Evolutionary conservation across 2,113 vertebrate species (phyloP).

Genomic region (Erythrocebus patas): DNA sequence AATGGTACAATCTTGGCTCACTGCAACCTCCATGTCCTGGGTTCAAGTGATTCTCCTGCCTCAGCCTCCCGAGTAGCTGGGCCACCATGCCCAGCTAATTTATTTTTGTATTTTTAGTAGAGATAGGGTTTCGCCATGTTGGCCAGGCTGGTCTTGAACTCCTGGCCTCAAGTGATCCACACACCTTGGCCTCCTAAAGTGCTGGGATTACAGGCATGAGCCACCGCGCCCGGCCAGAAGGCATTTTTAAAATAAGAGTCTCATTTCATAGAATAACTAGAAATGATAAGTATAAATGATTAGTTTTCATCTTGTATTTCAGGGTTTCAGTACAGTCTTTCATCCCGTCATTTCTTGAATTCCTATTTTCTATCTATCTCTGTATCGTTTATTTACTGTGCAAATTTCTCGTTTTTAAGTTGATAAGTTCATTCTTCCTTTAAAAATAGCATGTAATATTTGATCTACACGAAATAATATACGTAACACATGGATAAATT

Average conservation of each 20-base stretch:
- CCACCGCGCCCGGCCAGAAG: accelerated
- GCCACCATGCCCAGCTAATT: too few species aligned
- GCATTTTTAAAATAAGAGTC: background rate
- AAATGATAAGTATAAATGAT: background rate
- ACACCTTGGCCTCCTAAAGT: too few species aligned
- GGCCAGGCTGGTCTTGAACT: too few species aligned
- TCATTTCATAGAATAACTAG: background rate
- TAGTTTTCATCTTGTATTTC: background rate
- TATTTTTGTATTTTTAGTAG: too few species aligned
- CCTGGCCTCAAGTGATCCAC: too few species aligned
- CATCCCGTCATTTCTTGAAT: background rate
- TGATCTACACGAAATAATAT: background rate
- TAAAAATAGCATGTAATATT: background rate
- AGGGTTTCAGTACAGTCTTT: background rate
- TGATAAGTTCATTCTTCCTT: background rate
- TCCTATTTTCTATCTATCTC: background rate
- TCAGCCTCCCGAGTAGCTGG: too few species aligned
- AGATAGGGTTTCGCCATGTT: too few species aligned
- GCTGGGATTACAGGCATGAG: too few species aligned
- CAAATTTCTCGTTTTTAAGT: background rate
- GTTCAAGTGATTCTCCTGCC: too few species aligned
- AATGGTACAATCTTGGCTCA: too few species aligned
- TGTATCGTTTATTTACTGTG: background rate
- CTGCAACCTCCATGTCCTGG: too few species aligned
- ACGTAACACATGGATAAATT: background rate